Percentiles rank a stretch among this genome's conserved stretches.
Evolutionary conservation across 1,140 invertebrate species (phyloP).

Genomic region (Tetragonula clypearis): DNA sequence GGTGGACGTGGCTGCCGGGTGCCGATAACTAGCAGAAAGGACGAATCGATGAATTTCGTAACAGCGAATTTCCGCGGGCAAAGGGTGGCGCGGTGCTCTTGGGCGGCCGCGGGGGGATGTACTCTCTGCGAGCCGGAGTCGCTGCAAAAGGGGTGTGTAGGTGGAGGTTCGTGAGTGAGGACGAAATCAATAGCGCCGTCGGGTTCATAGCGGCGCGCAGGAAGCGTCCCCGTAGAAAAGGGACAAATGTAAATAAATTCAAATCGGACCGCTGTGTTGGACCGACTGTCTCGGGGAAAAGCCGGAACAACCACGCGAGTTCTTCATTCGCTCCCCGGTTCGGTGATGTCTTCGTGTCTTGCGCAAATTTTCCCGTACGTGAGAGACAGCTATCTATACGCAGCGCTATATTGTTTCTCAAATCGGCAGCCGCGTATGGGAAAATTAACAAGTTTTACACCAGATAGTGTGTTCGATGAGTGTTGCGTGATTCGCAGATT

Average conservation of each 20-base stretch:
- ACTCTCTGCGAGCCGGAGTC: constrained; percentile 40
- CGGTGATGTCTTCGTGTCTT: neutral
- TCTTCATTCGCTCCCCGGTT: no score
- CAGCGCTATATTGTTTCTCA: no score
- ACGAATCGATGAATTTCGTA: constrained; percentile 68
- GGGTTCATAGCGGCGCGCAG: constrained; percentile 66
- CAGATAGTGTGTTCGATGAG: no score
- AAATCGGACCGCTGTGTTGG: constrained; percentile 59
- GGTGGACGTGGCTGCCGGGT: neutral
- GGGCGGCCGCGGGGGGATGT: constrained; percentile 34
- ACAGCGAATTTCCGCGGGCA: constrained; percentile 66
- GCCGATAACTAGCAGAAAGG: constrained; percentile 54
- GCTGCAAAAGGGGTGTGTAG: constrained; percentile 51
- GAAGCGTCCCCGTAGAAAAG: constrained; percentile 65
- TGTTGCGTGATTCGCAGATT: no score
- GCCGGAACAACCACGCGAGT: no score
- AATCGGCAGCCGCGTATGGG: no score
- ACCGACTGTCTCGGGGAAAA: no score
- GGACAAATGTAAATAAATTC: constrained; percentile 74
- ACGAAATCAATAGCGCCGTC: constrained; percentile 70
- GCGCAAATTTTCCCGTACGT: no score
- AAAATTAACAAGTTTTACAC: no score
- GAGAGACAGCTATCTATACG: no score
- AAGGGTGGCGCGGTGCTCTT: constrained; percentile 51
- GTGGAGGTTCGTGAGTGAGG: constrained; percentile 63